These are phyloP conservation scores for Pelodytes ibericus DNA, from an alignment of 2,797 vertebrate genomes.

Conservation along the genomic window DNA sequence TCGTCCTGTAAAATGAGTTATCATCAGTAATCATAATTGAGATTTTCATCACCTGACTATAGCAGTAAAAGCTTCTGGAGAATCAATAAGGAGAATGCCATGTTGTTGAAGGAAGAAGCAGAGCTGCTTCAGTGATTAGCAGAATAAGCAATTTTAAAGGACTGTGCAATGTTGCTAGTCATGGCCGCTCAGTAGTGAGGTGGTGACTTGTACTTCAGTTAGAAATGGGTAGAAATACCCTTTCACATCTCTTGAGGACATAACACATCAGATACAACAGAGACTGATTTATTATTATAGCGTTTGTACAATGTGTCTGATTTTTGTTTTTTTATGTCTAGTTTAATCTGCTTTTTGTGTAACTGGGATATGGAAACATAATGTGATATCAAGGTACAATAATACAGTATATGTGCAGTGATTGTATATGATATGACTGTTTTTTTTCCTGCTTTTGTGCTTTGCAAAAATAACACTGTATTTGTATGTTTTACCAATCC, in stretches of 20 bases:
- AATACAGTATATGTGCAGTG: too few relatives aligned
- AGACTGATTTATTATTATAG: conserved; percentile 30
- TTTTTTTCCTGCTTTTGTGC: too few relatives aligned
- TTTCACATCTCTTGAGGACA: conserved; percentile 22
- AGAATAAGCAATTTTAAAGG: conserved; percentile 49
- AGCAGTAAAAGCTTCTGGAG: conserved; percentile 34
- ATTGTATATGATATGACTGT: too few relatives aligned
- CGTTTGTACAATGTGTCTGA: conserved; percentile 8
- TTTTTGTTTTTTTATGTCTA: conserved; percentile 7
- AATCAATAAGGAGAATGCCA: conserved; percentile 41
- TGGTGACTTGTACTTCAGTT: conserved; percentile 33
- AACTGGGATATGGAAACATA: conserved; percentile 14
- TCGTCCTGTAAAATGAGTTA: conserved; percentile 38
- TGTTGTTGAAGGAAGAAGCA: conserved; percentile 48
- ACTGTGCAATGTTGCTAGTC: conserved; percentile 35
- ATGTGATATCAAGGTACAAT: too few relatives aligned
- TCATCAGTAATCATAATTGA: conserved; percentile 46
- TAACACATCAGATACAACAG: conserved; percentile 27
- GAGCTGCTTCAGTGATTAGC: conserved; percentile 46
- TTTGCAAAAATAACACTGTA: too few relatives aligned
- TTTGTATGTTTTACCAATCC: too few relatives aligned
- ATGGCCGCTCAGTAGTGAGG: conserved; percentile 6
- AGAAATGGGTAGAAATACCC: conserved; percentile 38
- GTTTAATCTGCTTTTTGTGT: conserved; percentile 1
- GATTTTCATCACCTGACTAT: conserved; percentile 53